Base-by-base conservation (phyloP, 2,888 invertebrate genomes). In the Catocala nupta region DNA sequence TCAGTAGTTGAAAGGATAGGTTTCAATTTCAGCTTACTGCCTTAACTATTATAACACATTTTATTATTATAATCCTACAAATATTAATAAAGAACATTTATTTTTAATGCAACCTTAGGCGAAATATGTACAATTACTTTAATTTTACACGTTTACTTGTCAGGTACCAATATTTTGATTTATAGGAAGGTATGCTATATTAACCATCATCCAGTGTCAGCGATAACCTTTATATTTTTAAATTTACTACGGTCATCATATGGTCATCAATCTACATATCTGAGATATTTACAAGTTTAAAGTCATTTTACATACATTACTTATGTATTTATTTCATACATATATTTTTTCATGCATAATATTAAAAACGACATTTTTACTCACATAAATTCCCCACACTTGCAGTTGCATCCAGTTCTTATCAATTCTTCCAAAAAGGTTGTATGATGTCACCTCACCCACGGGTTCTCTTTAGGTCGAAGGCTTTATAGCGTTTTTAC, bases 371-470 rank as follows among this genome's bases (percentile, higher is more conserved):
- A 25, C n/a, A 11, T 51, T 57, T 34, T n/a, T 49, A 12, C 5
- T 13, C 13, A 16, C 11, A 57, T 57, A 43, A 42, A 57, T 57
- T 12, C 12, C 36, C 36, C 6, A 33, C 34, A 50, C 16, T 34
- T 7, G 10, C 13, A 8, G 16, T 7, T 34, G 36, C 34, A 39
- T 50, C 4, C 25, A 25, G 25, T 25, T 25, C 34, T 44, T 50
- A 34, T 13, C 33, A 57, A 10, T 50, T 50, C 12, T 12, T 13
- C 33, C 45, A 33, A 55, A 55, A 52, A 47, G 55, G 33, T 47
- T 2, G 43, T n/a, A 13, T 55, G 55, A 61, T 42, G 13, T 55
- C 52, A 55, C 13, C 11, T 44, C 51, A 45, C 61, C 61, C 47
- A 61, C 51, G 45, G 11, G 10, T 25, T 25, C 25, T n/a, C 61